Percentiles rank a stretch among this genome's conserved stretches.
phyloP scores from a whole-genome alignment of 2,797 vertebrate genomes.

The Phalanger gymnotis region DNA sequence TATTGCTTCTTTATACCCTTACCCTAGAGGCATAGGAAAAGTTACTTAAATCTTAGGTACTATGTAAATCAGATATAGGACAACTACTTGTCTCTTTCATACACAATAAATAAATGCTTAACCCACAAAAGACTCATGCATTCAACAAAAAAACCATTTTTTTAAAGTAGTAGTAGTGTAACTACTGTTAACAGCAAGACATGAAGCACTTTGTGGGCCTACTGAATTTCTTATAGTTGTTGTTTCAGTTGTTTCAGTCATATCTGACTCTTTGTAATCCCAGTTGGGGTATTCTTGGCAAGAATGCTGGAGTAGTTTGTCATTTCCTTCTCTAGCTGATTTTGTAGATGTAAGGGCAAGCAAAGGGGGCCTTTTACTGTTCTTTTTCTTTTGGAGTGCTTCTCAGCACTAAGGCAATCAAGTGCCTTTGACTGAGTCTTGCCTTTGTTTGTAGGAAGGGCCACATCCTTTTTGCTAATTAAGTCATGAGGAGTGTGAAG shows the following conservation, averaged over 20 bases:
- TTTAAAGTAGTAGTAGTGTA: not conserved
- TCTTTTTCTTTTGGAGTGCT: too few species aligned
- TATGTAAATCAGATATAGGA: not conserved
- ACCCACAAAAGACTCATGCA: not conserved
- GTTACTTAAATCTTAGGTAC: not conserved
- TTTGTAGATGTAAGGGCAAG: too few species aligned
- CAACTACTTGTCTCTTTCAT: not conserved
- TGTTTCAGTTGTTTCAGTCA: not conserved
- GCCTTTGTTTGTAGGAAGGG: too few species aligned
- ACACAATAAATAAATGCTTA: not conserved
- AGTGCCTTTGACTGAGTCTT: too few species aligned
- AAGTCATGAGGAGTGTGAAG: too few species aligned
- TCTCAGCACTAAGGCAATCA: too few species aligned
- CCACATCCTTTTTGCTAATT: too few species aligned
- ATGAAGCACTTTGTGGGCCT: not conserved
- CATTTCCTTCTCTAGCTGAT: not conserved
- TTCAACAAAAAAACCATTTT: not conserved
- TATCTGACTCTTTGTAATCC: not conserved
- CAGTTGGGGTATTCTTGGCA: not conserved
- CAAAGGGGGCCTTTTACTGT: too few species aligned
- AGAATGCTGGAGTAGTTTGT: not conserved
- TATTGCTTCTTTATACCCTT: not conserved
- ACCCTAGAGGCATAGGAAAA: not conserved
- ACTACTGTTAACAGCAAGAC: not conserved
- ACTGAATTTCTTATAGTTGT: not conserved